phyloP scores from a whole-genome alignment of 2,113 vertebrate species.

The Mustelus asterias region DNA sequence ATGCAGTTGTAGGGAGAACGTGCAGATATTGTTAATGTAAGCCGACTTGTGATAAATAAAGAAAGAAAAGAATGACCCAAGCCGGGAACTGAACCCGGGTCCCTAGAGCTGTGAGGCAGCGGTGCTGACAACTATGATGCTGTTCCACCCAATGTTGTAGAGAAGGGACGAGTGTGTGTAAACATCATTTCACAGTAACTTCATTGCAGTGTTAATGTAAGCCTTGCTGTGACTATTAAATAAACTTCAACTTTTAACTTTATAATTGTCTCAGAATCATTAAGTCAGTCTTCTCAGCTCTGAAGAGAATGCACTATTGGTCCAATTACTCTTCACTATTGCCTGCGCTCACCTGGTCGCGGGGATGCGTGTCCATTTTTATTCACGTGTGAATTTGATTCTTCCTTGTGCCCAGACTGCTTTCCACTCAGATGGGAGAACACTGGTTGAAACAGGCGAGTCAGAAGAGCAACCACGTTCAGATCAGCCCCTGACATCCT shows the following conservation, averaged over 20 bases:
- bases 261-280: background rate
- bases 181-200: background rate
- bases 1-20: no score
- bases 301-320: background rate
- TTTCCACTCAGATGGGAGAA: background rate
- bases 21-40: no score
- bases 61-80: no score
- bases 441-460: background rate
- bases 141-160: background rate
- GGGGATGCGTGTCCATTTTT: background rate
- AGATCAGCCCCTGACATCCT: background rate
- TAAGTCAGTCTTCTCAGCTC: background rate
- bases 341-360: background rate
- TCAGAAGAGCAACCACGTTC: background rate
- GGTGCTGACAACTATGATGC: no score
- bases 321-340: background rate
- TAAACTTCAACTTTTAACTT: no score
- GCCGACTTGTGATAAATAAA: no score
- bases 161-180: background rate
- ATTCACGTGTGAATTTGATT: background rate
- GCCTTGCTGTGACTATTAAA: no score
- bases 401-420: background rate
- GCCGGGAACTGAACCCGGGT: no score
- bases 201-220: no score
- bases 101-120: no score